Percentiles rank a stretch among this genome's conserved stretches.
phyloP scores from a whole-genome alignment of 2,888 invertebrate genomes.

The Gastrophysa polygoni region DNA sequence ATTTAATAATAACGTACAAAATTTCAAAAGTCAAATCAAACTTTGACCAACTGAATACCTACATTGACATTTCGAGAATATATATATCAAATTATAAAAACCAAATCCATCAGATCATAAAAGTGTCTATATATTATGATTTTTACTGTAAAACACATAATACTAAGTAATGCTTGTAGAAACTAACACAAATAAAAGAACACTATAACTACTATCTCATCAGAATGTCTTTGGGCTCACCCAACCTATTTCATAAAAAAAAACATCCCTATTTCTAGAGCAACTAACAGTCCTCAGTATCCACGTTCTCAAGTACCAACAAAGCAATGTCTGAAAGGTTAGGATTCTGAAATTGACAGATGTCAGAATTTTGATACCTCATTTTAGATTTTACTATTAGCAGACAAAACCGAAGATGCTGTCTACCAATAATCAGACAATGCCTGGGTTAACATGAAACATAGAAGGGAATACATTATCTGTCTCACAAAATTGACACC shows the following conservation, averaged over 20 bases:
- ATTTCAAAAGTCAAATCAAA: background rate
- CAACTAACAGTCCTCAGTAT: no score
- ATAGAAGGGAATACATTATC: no score
- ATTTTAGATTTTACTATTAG: no score
- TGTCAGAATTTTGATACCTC: no score
- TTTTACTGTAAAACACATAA: background rate
- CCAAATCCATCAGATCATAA: background rate
- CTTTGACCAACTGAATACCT: background rate
- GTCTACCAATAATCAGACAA: no score
- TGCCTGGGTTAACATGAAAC: no score
- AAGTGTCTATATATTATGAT: no score
- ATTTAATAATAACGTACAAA: background rate
- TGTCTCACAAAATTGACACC: no score
- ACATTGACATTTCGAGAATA: background rate
- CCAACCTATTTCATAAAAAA: background rate
- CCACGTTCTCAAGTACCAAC: no score
- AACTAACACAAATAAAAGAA: background rate
- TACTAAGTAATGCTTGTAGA: background rate
- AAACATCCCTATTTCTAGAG: background rate
- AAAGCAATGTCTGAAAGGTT: no score
- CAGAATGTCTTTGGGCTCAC: background rate
- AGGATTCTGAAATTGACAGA: no score
- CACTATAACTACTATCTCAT: background rate
- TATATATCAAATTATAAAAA: background rate
- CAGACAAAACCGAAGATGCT: no score